Evolutionary conservation across 1,140 invertebrate species (phyloP), one percentile per base, ranked within the genome.

Genomic region (Condylostylus longicornis): DNA sequence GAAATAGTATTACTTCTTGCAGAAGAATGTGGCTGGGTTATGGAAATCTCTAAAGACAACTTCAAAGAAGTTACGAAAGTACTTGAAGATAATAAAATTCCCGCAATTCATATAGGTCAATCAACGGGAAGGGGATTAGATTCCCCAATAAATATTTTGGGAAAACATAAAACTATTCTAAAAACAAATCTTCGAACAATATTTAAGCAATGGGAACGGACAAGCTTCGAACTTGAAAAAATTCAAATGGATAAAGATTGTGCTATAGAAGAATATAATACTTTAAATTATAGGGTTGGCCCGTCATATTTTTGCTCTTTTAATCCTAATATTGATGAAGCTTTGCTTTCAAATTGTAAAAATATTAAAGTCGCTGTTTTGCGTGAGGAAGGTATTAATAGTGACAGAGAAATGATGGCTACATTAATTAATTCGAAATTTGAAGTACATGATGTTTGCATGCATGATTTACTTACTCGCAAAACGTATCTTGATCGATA

Each of bases 341-440:
- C 65, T 2, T 48, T 62, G 35, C 60, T 51, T 37, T 44, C 48
- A 10, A 34, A 36, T 15, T 32, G 38, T 20, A 52, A 50, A 20
- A 63, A 65, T 15, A 67, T 82, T 7, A 69, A 65, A 41, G 87
- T 97, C 2, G 93, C 90, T 8, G 85, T 98, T 1, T 66, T 98
- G 20, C 67, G 94, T 30, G 94, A 98, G 66, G 94, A 98, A 77
- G 94, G 94, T 44, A 83, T 76, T 20, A 98, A 98, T 57, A 91
- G 93, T 25, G 94, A 98, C 55, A 66, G 93, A 37, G 94, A 98
- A 70, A 97, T 98, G 93, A 82, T 83, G 8, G 87, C 88, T n/a
- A 77, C 86, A 9, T 70, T 97, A n/a, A 66, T 81, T 42, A 72
- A 82, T 65, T 88, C 84, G 15, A 88, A 90, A 35, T 98, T 98